Conservation (phyloP, 2,113 vertebrate species). For the Blennius ocellaris region DNA sequence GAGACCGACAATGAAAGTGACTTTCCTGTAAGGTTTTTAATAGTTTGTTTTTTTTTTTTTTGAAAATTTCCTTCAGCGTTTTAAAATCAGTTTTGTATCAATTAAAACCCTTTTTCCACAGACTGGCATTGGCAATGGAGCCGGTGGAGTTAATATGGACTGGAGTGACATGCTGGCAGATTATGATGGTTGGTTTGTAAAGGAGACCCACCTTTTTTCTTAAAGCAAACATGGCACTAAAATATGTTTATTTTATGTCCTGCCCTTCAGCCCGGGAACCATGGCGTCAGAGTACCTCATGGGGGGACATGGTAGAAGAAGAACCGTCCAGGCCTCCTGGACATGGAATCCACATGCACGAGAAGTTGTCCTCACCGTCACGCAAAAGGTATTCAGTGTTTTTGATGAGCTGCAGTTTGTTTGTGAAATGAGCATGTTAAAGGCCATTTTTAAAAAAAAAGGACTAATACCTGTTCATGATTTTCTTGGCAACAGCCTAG, state of each 20-base stretch:
- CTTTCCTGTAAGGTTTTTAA: conserved; percentile 88
- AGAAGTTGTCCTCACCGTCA: conserved; percentile 96
- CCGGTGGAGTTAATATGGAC: conserved; percentile 89
- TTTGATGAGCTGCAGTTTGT: no score
- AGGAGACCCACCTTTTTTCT: conserved; percentile 4
- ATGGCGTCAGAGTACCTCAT: conserved; percentile 96
- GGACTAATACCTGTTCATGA: no score
- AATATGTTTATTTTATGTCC: conserved; percentile 1
- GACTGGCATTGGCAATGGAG: conserved; percentile 88
- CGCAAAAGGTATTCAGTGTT: conserved; percentile 89
- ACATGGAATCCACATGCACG: conserved; percentile 99
- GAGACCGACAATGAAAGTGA: conserved; percentile 96
- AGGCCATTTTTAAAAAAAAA: no score
- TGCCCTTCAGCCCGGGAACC: conserved; percentile 88
- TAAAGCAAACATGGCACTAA: neutral
- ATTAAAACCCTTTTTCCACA: conserved; percentile 67
- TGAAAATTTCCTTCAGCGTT: neutral
- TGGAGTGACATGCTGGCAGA: conserved; percentile 98
- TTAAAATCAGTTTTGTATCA: neutral
- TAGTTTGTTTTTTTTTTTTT: neutral
- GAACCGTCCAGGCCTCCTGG: conserved; percentile 95
- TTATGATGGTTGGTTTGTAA: conserved; percentile 89
- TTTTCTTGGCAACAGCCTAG: no score
- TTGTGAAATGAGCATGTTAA: no score
- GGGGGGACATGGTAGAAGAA: conserved; percentile 98